A percentile compares a stretch with the other conserved stretches of the same genome.
These are phyloP conservation scores for Temnothorax longispinosus DNA, from an alignment of 1,140 invertebrate species.

Conservation along the genomic window DNA sequence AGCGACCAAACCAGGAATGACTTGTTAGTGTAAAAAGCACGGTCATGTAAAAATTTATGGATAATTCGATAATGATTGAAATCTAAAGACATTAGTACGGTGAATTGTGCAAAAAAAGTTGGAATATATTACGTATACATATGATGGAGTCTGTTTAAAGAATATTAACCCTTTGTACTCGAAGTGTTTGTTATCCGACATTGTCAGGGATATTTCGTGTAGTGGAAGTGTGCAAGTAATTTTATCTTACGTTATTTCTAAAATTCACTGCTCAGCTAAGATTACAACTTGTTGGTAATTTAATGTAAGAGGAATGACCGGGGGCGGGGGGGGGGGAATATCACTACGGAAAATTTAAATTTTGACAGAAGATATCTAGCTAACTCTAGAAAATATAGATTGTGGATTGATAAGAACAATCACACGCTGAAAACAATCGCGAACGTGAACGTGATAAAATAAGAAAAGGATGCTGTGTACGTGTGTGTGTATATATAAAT, in stretches of 20 bases:
- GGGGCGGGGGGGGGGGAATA: not conserved
- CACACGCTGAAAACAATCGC: constrained; percentile 28
- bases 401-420: constrained; percentile 43
- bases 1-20: constrained; percentile 18
- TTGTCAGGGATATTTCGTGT: constrained; percentile 36
- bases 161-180: constrained; percentile 55
- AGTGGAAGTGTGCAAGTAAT: constrained; percentile 27
- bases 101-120: not conserved
- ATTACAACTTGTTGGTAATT: constrained; percentile 42
- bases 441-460: constrained; percentile 34
- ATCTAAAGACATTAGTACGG: not conserved
- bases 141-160: constrained; percentile 16
- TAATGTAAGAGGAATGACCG: constrained; percentile 33
- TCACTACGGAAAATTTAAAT: constrained; percentile 29
- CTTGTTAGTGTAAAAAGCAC: not conserved
- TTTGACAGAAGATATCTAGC: constrained; percentile 37
- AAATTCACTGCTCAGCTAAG: constrained; percentile 40
- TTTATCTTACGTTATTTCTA: constrained; percentile 46
- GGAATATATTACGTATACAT: not conserved
- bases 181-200: constrained; percentile 27
- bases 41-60: not conserved
- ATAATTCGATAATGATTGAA: constrained; percentile 26
- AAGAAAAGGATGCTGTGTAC: constrained; percentile 3
- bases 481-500: constrained; percentile 1
- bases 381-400: constrained; percentile 27